These are phyloP conservation scores for Leuctra nigra DNA, from an alignment of 2,888 invertebrate species.

Conservation along the genomic window DNA sequence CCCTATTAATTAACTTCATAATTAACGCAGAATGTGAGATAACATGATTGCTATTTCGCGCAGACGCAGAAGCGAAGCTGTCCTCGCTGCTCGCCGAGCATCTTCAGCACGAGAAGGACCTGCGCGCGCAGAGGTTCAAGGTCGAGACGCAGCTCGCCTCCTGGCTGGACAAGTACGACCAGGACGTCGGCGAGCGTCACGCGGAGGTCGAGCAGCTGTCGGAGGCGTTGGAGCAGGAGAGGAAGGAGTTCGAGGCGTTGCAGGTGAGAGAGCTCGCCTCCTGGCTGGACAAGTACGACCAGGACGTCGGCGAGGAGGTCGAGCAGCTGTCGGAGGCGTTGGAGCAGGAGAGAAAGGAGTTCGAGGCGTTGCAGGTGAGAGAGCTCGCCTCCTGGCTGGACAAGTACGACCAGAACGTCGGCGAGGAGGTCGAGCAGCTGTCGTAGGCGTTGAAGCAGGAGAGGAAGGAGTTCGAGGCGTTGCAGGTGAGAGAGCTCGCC, in stretches of 20 bases:
- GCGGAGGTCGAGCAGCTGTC: conserved; percentile 46
- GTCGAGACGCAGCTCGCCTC: conserved; percentile 50
- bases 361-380: conserved; percentile 42
- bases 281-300: conserved; percentile 54
- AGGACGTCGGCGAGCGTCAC: conserved; percentile 53
- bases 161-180: conserved; percentile 54
- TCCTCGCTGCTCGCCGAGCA: conserved; percentile 38
- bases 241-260: conserved; percentile 42
- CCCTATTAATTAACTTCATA: no score
- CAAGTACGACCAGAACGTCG: conserved; percentile 54
- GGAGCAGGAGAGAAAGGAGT: conserved; percentile 44
- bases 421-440: conserved; percentile 48
- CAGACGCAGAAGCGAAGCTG: background rate
- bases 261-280: conserved; percentile 44
- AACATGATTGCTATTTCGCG: no score
- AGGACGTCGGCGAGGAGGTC: conserved; percentile 51
- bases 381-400: conserved; percentile 50
- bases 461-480: conserved; percentile 40
- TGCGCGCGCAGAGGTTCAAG: conserved; percentile 49
- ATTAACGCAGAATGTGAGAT: no score
- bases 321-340: conserved; percentile 47
- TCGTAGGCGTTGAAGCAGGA: conserved; percentile 47
- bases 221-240: conserved; percentile 46
- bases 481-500: conserved; percentile 43
- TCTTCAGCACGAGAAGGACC: conserved; percentile 47